phyloP scores from a whole-genome alignment of 2,888 invertebrate genomes.

The Meiosimyza decipiens region DNA sequence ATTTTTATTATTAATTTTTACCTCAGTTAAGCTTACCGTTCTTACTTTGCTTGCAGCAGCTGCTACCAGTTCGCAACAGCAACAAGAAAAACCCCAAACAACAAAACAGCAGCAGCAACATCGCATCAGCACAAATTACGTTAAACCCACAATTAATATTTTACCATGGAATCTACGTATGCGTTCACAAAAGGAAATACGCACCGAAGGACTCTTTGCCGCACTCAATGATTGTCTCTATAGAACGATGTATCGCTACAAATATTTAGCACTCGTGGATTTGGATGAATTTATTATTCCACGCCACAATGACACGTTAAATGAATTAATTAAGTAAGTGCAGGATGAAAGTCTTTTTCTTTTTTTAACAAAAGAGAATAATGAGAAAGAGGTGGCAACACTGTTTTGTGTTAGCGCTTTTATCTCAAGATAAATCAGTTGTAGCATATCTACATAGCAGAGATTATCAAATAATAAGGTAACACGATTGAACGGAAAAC shows the following conservation, averaged over 20 bases:
- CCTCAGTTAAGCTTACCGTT: conserved; percentile 20
- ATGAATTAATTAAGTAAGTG: conserved; percentile 76
- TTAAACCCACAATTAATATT: conserved; percentile 62
- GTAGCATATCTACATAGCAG: too few relatives aligned
- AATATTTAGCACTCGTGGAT: conserved; percentile 86
- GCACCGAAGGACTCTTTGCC: conserved; percentile 92
- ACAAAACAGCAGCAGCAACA: conserved; percentile 10
- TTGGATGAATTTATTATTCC: conserved; percentile 91
- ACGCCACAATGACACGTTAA: conserved; percentile 79
- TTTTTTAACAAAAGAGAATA: too few relatives aligned
- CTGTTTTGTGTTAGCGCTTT: too few relatives aligned
- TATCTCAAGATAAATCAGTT: too few relatives aligned
- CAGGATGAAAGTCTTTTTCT: neutral
- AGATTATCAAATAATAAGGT: too few relatives aligned
- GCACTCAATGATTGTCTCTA: conserved; percentile 94
- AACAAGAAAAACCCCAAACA: conserved; percentile 15
- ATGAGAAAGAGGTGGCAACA: too few relatives aligned
- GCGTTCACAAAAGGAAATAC: conserved; percentile 88
- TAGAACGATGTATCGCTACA: conserved; percentile 85
- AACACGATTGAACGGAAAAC: too few relatives aligned
- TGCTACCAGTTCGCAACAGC: conserved; percentile 26
- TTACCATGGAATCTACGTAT: conserved; percentile 80
- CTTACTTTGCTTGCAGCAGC: conserved; percentile 14
- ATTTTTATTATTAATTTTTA: neutral
- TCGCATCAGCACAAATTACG: conserved; percentile 49